Evolutionary conservation across 2,113 vertebrate genomes (phyloP), one percentile per base, ranked within the genome.

Genomic region (Sinocyclocheilus rhinocerous): DNA sequence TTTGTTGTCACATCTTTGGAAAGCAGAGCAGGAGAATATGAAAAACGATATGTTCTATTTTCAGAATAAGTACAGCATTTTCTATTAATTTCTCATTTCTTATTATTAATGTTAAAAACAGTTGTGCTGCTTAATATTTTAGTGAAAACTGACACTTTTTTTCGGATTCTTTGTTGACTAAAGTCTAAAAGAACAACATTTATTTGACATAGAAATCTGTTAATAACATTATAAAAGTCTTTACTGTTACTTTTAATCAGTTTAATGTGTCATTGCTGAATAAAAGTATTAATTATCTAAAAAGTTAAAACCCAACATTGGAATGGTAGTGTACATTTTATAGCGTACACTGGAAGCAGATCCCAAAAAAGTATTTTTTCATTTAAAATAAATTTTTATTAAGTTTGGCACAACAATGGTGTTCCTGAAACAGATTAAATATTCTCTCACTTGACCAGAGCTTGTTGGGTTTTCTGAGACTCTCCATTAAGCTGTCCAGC

Each of bases 401-500:
- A 29, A 9, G 7, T 63, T 48, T 70, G 63, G 24, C 18, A 69
- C 45, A 81, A 6, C 59, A 26, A 13, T n/a, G 16, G 13, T 77
- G 75, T 55, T 55, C 7, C 75, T 55, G 52, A 55, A 29, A 50
- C 45, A 29, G 12, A 67, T 26, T 0, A 0, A 39, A 61, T 39
- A 22, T 22, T 55, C 33, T 36, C 10, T 13, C 29, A 61, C 36
- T 26, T 18, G 78, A 39, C 15, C 76, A 4, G 36, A 73, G 39
- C 20, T 20, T 70, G 67, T 22, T 4, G 57, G 48, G 85, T 70
- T 59, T 29, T 39, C 26, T 6, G 26, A 18, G 20, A 81, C 85
- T 80, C 85, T 87, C 67, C 8, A 1, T 95, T 94, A 97, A 15
- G 96, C 95, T 0, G 97, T 97, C 96, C 96, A 96, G 91, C 95